Percentiles rank a stretch among this genome's conserved stretches.
These are phyloP conservation scores for Furnarius figulus DNA, from an alignment of 2,113 vertebrate species.

Conservation along the genomic window DNA sequence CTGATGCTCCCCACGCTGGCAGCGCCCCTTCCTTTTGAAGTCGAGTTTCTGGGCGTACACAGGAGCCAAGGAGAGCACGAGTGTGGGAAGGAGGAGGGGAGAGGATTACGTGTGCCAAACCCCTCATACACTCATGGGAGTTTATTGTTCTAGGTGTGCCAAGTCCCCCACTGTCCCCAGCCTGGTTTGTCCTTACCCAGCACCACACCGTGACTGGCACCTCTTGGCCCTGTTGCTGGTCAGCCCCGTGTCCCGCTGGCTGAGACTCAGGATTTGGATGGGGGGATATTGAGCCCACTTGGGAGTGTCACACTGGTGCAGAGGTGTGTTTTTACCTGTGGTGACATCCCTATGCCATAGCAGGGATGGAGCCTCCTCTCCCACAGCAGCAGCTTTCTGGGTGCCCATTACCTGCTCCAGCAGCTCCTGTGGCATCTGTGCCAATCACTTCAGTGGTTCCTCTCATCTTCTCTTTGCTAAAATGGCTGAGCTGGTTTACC, in stretches of 20 bases:
- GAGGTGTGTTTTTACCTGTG: not conserved
- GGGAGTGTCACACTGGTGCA: too few relatives aligned
- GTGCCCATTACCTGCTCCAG: not conserved
- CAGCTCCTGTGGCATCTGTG: not conserved
- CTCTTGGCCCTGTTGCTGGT: not conserved
- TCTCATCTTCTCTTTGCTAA: not conserved
- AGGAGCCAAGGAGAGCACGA: not conserved
- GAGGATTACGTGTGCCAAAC: not conserved
- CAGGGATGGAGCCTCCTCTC: fast-evolving
- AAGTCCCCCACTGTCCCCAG: fast-evolving
- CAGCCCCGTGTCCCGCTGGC: not conserved
- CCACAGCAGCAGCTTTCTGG: not conserved
- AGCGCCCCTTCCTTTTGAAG: not conserved
- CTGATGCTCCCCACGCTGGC: not conserved
- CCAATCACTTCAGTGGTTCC: not conserved
- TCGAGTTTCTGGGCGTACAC: not conserved
- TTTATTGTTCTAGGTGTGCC: not conserved
- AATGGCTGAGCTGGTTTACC: not conserved
- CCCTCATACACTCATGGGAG: fast-evolving
- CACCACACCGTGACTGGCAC: not conserved
- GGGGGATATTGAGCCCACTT: not conserved
- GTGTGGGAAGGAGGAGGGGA: not conserved
- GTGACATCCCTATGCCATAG: fast-evolving
- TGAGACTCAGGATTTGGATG: not conserved
- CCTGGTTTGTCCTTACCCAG: not conserved